Base-by-base conservation (phyloP, 2,113 vertebrate genomes). In the Phainopepla nitens region DNA sequence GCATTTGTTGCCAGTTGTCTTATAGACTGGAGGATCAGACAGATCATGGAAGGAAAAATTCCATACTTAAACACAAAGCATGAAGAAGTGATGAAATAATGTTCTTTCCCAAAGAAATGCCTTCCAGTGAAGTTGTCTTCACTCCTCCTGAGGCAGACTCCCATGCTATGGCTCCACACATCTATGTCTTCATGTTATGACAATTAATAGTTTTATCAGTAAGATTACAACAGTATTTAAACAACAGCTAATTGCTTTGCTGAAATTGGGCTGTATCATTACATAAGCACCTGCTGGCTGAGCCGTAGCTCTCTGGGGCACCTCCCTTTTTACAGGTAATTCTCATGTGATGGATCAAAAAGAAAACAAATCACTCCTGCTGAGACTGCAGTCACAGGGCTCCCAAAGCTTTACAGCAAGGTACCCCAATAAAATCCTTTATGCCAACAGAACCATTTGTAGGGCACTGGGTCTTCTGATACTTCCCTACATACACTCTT, bases 151-250 rank as follows among this genome's bases (percentile, higher is more conserved):
- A 57, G 39, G 23, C 28, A 87, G 57, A 61, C 6, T 70, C 31
- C 39, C 0, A 0, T 27, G 15, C 22, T 7, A 16, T 4, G 2
- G 24, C 33, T 60, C 58, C 53, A 68, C 39, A 20, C 0, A 1
- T 17, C 16, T 27, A 23, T 28, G 42, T 22, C 23, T 60, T 36
- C 53, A 45, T 66, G 50, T 91, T 69, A 57, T 3, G 10, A 44
- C 31, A 69, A 71, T 33, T 22, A 61, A 35, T 19, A 66, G 7
- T 25, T 87, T 94, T 89, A 96, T 96, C 90, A 94, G 13, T 42
- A 84, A 95, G 64, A 82, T 93, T 50, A 68, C 15, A 10, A 95
- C 15, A 82, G 49, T 23, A 56, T 71, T 49, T 84, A 61, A 95
- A 92, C 42, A 91, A 87, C 57, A 89, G 66, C 71, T 75, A 83